Conservation (phyloP, 2,888 invertebrate species). For the Crematogaster levior region DNA sequence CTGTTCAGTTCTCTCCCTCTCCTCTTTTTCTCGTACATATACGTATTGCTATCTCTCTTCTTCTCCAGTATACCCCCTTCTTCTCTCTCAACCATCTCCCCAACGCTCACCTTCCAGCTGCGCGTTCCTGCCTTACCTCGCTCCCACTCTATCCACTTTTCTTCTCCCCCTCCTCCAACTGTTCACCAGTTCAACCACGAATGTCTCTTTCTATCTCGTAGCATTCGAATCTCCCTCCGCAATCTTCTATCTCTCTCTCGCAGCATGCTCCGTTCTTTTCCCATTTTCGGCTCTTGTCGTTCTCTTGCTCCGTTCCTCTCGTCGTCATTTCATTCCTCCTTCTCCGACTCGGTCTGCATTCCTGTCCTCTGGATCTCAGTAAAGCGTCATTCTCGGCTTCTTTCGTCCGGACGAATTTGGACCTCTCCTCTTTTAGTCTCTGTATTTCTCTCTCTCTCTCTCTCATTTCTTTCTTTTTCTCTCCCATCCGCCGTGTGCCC, state of each 20-base stretch:
- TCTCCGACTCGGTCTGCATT: slow-evolving; percentile 44
- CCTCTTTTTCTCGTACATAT: slow-evolving; percentile 31
- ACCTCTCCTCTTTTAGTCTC: slow-evolving; percentile 34
- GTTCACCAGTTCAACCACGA: slow-evolving; percentile 38
- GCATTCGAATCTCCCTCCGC: slow-evolving; percentile 38
- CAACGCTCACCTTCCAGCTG: slow-evolving; percentile 53
- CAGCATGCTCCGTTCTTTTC: slow-evolving; percentile 52
- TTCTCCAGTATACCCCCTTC: slow-evolving; percentile 45
- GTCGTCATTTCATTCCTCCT: slow-evolving; percentile 47
- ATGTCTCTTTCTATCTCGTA: slow-evolving; percentile 49
- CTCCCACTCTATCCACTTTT: slow-evolving; percentile 55
- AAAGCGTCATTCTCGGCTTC: slow-evolving; percentile 43
- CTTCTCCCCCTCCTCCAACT: slow-evolving; percentile 50
- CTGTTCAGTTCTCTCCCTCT: slow-evolving; percentile 18
- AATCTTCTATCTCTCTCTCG: slow-evolving; percentile 28
- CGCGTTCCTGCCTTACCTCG: slow-evolving; percentile 69
- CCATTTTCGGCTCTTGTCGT: slow-evolving; percentile 55
- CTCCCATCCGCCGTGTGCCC: slow-evolving; percentile 46
- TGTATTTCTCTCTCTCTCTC: neutral
- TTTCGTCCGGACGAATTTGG: slow-evolving; percentile 44
- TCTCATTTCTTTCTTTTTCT: slow-evolving; percentile 21
- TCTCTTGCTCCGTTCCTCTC: slow-evolving; percentile 54
- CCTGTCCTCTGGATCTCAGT: slow-evolving; percentile 41
- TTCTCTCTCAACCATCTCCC: slow-evolving; percentile 32
- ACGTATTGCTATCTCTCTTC: neutral